Percentiles rank a stretch among this genome's conserved stretches.
Evolutionary conservation across 2,888 invertebrate species (phyloP).

Genomic region (Bellardia pandia): DNA sequence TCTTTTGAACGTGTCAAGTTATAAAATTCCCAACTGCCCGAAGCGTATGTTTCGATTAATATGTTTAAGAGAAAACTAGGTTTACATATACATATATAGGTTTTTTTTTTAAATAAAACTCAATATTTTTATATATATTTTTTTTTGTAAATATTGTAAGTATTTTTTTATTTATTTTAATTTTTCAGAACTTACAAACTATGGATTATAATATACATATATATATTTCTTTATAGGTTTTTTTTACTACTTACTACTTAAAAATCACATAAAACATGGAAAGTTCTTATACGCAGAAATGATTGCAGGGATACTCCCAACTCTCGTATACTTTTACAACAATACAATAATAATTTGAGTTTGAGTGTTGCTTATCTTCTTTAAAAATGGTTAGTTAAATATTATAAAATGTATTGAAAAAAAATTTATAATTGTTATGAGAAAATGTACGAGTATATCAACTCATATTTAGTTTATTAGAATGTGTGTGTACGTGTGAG

Average conservation of each 20-base stretch:
- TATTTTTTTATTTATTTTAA: constrained; percentile 27
- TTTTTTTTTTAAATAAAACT: constrained; percentile 34
- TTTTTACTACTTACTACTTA: constrained; percentile 61
- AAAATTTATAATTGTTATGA: background rate
- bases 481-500: too few relatives aligned
- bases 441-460: too few relatives aligned
- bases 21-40: constrained; percentile 87
- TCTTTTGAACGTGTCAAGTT: constrained; percentile 82
- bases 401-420: background rate
- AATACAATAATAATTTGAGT: constrained; percentile 8
- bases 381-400: background rate
- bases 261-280: constrained; percentile 71
- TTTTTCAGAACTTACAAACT: constrained; percentile 58
- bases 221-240: constrained; percentile 21
- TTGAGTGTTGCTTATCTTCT: background rate
- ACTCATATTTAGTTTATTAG: too few relatives aligned
- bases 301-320: background rate
- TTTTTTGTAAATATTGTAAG: constrained; percentile 36
- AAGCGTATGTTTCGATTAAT: too few relatives aligned
- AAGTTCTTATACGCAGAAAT: constrained; percentile 45
- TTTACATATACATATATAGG: too few relatives aligned
- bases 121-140: constrained; percentile 28
- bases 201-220: constrained; percentile 50
- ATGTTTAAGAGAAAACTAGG: too few relatives aligned
- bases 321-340: constrained; percentile 19